phyloP scores from a whole-genome alignment of 2,113 vertebrate genomes.

The Odocoileus hemionus region DNA sequence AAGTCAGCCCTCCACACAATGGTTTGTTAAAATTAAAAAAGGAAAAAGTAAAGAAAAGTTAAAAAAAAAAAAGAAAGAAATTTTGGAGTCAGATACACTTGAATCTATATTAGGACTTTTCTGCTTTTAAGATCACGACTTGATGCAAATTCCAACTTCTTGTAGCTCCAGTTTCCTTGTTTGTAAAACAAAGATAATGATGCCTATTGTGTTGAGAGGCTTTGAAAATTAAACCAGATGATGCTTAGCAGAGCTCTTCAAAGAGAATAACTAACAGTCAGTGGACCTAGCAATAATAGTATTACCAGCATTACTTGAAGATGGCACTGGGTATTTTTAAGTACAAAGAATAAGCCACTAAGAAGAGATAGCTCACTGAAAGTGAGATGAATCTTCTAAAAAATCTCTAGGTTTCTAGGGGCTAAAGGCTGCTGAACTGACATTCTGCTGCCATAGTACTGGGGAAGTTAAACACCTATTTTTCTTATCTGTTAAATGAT shows the following conservation, averaged over 20 bases:
- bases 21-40: not conserved
- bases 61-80: not conserved
- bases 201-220: not conserved
- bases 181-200: not conserved
- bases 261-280: not conserved
- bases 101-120: not conserved
- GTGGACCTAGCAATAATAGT: not conserved
- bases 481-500: not conserved
- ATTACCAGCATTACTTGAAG: not conserved
- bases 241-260: not conserved
- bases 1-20: not conserved
- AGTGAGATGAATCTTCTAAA: not conserved
- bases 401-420: not conserved
- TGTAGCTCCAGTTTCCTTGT: not conserved
- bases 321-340: not conserved
- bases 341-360: not conserved
- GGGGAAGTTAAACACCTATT: not conserved
- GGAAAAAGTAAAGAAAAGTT: no score
- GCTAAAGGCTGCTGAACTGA: not conserved
- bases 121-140: not conserved
- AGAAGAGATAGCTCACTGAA: not conserved
- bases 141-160: not conserved
- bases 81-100: not conserved
- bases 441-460: not conserved
- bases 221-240: constrained; percentile 1